Evolutionary conservation across 2,113 vertebrate species (phyloP).

Genomic region (Opisthocomus hoazin): DNA sequence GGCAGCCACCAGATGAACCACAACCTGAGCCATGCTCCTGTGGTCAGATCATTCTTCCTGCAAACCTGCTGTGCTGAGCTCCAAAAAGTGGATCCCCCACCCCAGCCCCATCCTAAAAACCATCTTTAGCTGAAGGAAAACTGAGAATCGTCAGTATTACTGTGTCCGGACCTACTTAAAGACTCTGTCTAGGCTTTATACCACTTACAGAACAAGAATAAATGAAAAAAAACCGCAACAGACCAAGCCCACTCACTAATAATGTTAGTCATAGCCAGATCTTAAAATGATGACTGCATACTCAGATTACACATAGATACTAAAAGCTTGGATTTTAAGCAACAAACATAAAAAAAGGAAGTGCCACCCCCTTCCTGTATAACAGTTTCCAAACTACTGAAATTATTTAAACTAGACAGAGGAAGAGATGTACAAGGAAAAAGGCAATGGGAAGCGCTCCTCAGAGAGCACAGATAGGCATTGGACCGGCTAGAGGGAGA

Average conservation of each 20-base stretch:
- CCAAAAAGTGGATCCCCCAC: not conserved
- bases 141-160: not conserved
- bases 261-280: not conserved
- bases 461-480: not conserved
- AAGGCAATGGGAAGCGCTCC: not conserved
- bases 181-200: not conserved
- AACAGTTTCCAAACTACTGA: not conserved
- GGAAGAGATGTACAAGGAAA: not conserved
- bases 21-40: not conserved
- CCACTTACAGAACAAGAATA: not conserved
- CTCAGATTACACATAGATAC: not conserved
- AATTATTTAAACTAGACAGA: not conserved
- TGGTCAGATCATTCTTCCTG: accelerated
- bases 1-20: not conserved
- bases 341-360: not conserved
- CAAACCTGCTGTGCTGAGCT: not conserved
- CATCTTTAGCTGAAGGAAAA: not conserved
- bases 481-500: not conserved
- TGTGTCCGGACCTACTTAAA: not conserved
- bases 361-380: not conserved
- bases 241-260: not conserved
- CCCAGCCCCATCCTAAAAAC: not conserved
- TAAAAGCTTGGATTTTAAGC: not conserved
- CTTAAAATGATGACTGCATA: not conserved
- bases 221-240: not conserved